A percentile compares a stretch with the other conserved stretches of the same genome.
Conservation (phyloP, 2,888 invertebrate genomes). For the Brachyptera putata region DNA sequence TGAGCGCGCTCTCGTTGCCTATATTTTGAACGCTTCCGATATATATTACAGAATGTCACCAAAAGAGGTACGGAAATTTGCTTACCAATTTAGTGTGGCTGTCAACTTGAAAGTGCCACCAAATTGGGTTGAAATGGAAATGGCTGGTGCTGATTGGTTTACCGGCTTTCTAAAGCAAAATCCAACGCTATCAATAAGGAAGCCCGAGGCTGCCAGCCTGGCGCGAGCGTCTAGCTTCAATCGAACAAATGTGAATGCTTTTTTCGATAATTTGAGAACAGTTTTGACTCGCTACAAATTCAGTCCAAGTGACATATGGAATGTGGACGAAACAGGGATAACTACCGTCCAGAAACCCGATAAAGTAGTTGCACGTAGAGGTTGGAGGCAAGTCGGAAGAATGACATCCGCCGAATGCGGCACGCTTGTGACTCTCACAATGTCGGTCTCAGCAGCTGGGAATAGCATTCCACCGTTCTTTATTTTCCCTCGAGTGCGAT, state of each 20-base stretch:
- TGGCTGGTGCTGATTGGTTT: constrained; percentile 33
- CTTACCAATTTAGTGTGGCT: constrained; percentile 32
- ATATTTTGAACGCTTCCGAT: constrained; percentile 26
- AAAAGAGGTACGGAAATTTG: constrained; percentile 29
- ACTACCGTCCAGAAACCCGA: constrained; percentile 43
- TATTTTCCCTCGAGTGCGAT: constrained; percentile 36
- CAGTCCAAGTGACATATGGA: constrained; percentile 40
- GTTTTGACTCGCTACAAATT: constrained; percentile 36
- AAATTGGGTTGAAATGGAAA: constrained; percentile 18
- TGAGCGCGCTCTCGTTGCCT: constrained; percentile 32
- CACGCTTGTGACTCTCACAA: constrained; percentile 38
- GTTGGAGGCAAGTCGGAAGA: constrained; percentile 41
- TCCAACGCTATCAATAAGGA: constrained; percentile 30
- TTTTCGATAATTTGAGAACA: constrained; percentile 34
- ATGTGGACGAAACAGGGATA: constrained; percentile 42
- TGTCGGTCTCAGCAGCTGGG: constrained; percentile 38
- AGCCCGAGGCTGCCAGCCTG: constrained; percentile 35
- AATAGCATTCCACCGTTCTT: constrained; percentile 40
- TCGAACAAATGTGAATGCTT: constrained; percentile 16
- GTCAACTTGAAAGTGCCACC: constrained; percentile 30
- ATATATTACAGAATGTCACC: constrained; percentile 30
- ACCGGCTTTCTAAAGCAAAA: constrained; percentile 31
- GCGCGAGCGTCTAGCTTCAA: constrained; percentile 33
- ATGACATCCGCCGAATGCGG: constrained; percentile 42
- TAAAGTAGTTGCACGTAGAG: constrained; percentile 40